Evolutionary conservation across 2,797 vertebrate genomes (phyloP), one percentile per base, ranked within the genome.

Genomic region (Aselliscus stoliczkanus): DNA sequence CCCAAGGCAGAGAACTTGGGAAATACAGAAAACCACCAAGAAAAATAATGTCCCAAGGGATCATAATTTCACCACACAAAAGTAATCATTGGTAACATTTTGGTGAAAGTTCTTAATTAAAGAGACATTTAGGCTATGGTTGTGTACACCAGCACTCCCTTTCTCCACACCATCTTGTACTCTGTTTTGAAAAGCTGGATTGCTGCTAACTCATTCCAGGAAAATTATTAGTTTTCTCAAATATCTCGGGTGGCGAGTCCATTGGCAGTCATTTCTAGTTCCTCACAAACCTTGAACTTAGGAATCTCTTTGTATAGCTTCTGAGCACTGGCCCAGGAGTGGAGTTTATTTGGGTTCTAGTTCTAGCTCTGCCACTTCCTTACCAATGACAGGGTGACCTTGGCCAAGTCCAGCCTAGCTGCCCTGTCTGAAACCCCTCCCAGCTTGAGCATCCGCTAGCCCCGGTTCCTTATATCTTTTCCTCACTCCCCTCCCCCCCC

Each of bases 151-250:
- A 42, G 54, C 8, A 17, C 3, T 44, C n/a, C n/a, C 15, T 47
- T 62, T 70, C 54, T 42, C n/a, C 1, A n/a, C 13, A 11, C 80
- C 25, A 81, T 58, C 84, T 50, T 73, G n/a, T 1, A 13, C 44
- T 14, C 2, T 90, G 39, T 80, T 97, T 50, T 73, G 67, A 94
- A 93, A 90, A 81, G 44, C 11, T 60, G 27, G n/a, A 64, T 79
- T 47, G 54, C 47, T 86, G 50, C 47, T 50, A 64, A 89, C 52
- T 89, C 80, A 87, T 56, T 85, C 54, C 37, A 93, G 92, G 58
- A 87, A 91, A 95, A 86, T 47, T 64, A 52, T 54, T 80, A 11
- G 27, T 69, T 83, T 95, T 94, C 50, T 91, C 50, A 94, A 54
- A 75, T 88, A 39, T 94, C 90, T 79, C 42, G 52, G 64, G 64